Percentiles rank a stretch among this genome's conserved stretches.
Evolutionary conservation across 2,888 invertebrate genomes (phyloP).

Genomic region (Lasioglossum marginatum): DNA sequence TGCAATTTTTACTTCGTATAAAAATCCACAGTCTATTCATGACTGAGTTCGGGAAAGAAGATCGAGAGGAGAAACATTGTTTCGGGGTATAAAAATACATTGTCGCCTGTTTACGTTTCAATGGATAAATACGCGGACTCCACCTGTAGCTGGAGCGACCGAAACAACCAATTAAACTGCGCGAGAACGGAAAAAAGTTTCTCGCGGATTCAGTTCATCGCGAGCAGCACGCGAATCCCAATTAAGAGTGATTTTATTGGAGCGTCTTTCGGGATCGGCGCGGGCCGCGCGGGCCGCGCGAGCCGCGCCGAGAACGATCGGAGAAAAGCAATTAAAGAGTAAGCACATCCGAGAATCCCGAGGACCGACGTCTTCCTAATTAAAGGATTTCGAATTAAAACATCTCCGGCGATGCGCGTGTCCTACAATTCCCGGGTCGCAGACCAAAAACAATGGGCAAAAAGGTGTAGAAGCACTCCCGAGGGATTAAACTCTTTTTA

Average conservation of each 20-base stretch:
- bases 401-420: conserved; percentile 53
- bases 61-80: not conserved
- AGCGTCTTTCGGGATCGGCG: conserved; percentile 32
- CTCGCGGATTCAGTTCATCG: conserved; percentile 31
- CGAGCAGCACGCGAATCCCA: conserved; percentile 49
- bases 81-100: not conserved
- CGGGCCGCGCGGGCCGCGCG: not conserved
- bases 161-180: conserved; percentile 49
- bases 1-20: not conserved
- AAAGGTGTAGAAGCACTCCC: not conserved
- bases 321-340: conserved; percentile 71
- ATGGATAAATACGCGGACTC: not conserved
- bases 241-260: conserved; percentile 62
- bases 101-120: not conserved
- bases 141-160: conserved; percentile 27
- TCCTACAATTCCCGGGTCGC: not conserved
- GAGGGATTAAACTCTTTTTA: not conserved
- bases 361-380: conserved; percentile 54
- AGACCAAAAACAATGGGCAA: not conserved
- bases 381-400: conserved; percentile 69
- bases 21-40: not conserved
- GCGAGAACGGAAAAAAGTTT: conserved; percentile 37
- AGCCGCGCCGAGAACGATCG: conserved; percentile 43
- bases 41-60: not conserved
- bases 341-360: conserved; percentile 59